Conservation (phyloP, 64 coral and sea anemone species). For the Pocillopora damicornis region DNA sequence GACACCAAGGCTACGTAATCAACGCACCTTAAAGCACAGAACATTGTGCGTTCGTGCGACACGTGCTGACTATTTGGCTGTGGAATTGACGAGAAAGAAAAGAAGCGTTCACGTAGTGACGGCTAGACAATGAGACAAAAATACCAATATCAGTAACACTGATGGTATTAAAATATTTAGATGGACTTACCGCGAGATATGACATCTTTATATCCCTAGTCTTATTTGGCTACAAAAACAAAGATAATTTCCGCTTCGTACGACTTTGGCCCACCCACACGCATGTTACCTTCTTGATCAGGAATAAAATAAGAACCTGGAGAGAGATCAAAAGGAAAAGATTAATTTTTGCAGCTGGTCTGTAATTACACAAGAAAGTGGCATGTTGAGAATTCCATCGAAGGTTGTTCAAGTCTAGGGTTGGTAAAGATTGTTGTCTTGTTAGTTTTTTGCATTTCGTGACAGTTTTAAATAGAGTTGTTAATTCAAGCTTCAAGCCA, state of each 20-base stretch:
- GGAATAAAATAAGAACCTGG: background rate
- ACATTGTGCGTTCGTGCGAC: background rate
- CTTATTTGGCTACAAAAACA: constrained; percentile 2
- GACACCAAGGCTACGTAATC: too few species aligned
- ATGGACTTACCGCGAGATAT: background rate
- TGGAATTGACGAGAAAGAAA: background rate
- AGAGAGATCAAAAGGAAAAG: too few species aligned
- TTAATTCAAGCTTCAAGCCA: background rate
- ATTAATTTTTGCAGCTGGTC: too few species aligned
- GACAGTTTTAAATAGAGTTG: background rate
- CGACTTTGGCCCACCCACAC: background rate
- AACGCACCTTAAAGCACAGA: too few species aligned
- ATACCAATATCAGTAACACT: constrained; percentile 15
- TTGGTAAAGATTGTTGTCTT: background rate
- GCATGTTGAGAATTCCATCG: background rate
- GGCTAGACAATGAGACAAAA: background rate
- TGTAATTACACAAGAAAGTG: too few species aligned
- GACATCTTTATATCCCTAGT: background rate
- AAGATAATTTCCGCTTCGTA: background rate
- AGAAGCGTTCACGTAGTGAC: background rate
- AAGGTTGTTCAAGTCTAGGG: background rate
- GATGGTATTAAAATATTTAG: background rate
- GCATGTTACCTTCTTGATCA: background rate
- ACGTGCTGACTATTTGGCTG: background rate
- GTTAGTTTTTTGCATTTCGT: background rate